Evolutionary conservation across 2,888 invertebrate species (phyloP).

Genomic region (Cantharis nigra): DNA sequence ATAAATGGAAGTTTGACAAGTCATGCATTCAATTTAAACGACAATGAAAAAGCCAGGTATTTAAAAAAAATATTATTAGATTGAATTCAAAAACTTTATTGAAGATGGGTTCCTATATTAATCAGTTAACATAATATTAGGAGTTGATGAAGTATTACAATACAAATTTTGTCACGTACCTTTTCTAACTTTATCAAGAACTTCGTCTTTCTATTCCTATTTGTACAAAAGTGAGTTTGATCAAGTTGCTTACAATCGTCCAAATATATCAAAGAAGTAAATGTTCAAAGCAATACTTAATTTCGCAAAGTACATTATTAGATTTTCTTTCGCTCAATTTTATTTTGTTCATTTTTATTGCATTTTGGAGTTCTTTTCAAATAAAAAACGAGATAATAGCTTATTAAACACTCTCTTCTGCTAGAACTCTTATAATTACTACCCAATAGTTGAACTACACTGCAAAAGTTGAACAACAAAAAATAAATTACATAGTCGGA

Average conservation of each 20-base stretch:
- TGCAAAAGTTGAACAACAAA: not conserved
- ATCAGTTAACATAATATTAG: not conserved
- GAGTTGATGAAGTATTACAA: conserved; percentile 15
- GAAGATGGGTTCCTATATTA: not conserved
- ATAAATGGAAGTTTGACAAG: not conserved
- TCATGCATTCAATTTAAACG: not conserved
- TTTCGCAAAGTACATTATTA: conserved; percentile 1
- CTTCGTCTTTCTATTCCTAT: conserved; percentile 16
- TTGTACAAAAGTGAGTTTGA: conserved; percentile 20
- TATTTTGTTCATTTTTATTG: not conserved
- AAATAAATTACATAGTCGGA: not conserved
- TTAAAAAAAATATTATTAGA: not conserved
- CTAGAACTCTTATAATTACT: not conserved
- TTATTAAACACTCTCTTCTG: not conserved
- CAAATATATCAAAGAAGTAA: conserved; percentile 15
- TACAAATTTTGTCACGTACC: conserved; percentile 24
- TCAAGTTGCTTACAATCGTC: conserved; percentile 17
- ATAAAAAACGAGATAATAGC: not conserved
- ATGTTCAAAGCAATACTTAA: not conserved
- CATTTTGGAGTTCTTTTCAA: not conserved
- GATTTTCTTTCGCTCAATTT: not conserved
- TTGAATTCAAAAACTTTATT: not conserved
- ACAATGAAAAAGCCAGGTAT: not conserved
- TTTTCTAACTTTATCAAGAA: conserved; percentile 23
- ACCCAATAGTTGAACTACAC: not conserved